Evolutionary conservation across 2,797 vertebrate genomes (phyloP).

Genomic region (Brachymystax lenok): DNA sequence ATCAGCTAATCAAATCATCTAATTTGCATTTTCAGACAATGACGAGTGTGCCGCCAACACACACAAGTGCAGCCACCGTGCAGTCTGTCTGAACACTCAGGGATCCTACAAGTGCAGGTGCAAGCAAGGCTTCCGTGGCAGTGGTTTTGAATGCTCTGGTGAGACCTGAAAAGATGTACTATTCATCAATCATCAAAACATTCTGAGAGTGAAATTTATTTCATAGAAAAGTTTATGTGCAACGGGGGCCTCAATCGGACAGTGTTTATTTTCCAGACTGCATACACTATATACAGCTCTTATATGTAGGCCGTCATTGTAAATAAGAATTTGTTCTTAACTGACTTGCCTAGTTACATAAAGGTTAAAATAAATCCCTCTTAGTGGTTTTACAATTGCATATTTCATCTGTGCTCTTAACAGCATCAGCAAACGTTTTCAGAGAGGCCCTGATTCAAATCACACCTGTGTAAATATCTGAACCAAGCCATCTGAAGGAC

Average conservation of each 20-base stretch:
- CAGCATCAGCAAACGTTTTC: constrained; percentile 54
- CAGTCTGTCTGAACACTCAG: constrained; percentile 87
- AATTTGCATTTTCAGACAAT: constrained; percentile 76
- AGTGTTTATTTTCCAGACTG: constrained; percentile 14
- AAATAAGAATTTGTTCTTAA: too few relatives aligned
- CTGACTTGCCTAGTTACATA: too few relatives aligned
- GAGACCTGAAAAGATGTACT: constrained; percentile 62
- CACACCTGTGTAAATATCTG: constrained; percentile 73
- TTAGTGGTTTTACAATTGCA: constrained; percentile 47
- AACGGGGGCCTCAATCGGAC: neutral
- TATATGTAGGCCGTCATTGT: neutral
- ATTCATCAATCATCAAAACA: constrained; percentile 20
- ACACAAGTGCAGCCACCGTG: constrained; percentile 84
- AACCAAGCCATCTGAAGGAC: constrained; percentile 53
- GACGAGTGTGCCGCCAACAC: constrained; percentile 84
- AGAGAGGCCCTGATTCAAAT: constrained; percentile 58
- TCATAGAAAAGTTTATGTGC: constrained; percentile 3
- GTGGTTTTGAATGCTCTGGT: constrained; percentile 88
- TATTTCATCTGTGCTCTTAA: constrained; percentile 54
- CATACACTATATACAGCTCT: constrained; percentile 14
- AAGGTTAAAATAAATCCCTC: neutral
- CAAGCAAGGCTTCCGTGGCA: constrained; percentile 89
- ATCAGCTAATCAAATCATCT: neutral
- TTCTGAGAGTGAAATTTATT: neutral
- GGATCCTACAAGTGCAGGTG: constrained; percentile 94